These are phyloP conservation scores for Gadopsis bispinosus DNA, from an alignment of 2,797 vertebrate species.

Conservation along the genomic window DNA sequence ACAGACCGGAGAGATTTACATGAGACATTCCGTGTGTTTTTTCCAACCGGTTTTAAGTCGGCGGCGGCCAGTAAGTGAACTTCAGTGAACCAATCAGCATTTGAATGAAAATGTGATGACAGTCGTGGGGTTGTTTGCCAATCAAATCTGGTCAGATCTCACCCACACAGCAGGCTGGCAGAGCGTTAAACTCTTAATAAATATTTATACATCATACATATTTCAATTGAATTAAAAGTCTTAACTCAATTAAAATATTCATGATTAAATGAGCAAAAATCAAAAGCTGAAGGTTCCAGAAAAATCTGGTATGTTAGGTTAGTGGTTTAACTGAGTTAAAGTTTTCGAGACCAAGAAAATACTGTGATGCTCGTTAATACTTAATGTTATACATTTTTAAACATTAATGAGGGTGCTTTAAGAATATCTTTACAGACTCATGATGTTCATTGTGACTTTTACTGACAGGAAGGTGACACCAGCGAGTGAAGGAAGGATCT, in stretches of 20 bases:
- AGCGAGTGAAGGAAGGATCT: not conserved
- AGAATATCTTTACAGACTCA: not conserved
- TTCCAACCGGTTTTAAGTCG: not conserved
- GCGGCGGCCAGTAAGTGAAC: not conserved
- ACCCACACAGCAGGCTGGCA: not conserved
- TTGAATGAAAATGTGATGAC: not conserved
- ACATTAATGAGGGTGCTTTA: not conserved
- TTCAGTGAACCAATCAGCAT: slow-evolving; percentile 9
- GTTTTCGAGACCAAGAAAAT: not conserved
- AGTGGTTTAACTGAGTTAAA: too few species aligned
- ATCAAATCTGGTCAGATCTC: not conserved
- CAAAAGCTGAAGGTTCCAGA: not conserved
- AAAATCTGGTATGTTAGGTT: too few species aligned
- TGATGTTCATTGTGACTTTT: not conserved
- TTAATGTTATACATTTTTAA: not conserved
- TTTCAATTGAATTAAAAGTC: not conserved
- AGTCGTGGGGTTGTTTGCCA: not conserved
- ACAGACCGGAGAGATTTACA: not conserved
- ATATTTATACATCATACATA: not conserved
- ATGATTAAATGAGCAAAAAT: not conserved
- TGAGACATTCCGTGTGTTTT: not conserved
- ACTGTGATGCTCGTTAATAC: not conserved
- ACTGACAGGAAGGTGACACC: not conserved
- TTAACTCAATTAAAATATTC: not conserved
- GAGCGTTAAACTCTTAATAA: not conserved